phyloP scores from a whole-genome alignment of 2,888 invertebrate species.

The Lasiommata megera region DNA sequence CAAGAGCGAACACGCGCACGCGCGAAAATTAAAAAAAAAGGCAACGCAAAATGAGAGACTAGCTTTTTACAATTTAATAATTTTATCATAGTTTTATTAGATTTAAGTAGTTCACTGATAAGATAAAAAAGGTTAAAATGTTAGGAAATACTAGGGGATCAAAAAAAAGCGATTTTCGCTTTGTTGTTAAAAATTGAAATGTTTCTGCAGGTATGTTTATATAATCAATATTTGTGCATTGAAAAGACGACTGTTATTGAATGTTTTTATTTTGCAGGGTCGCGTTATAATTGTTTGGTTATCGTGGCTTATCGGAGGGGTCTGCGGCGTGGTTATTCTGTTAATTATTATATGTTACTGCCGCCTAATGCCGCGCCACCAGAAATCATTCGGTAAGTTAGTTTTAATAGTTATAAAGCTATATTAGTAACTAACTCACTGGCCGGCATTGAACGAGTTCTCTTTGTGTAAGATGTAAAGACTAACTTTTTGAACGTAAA shows the following conservation, averaged over 20 bases:
- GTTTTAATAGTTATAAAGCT: too few species aligned
- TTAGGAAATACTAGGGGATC: conserved; percentile 54
- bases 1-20: conserved; percentile 32
- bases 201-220: conserved; percentile 67
- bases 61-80: conserved; percentile 30
- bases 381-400: conserved; percentile 84
- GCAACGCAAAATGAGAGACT: conserved; percentile 39
- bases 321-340: conserved; percentile 84
- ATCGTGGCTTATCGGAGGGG: conserved; percentile 81
- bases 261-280: conserved; percentile 58
- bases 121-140: conserved; percentile 55
- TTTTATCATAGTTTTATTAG: conserved; percentile 44
- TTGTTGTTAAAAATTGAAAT: conserved; percentile 69
- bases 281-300: conserved; percentile 79
- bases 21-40: conserved; percentile 46
- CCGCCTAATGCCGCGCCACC: conserved; percentile 85
- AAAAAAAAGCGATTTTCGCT: conserved; percentile 62
- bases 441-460: too few species aligned
- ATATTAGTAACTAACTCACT: too few species aligned
- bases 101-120: conserved; percentile 48
- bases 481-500: too few species aligned
- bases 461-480: too few species aligned
- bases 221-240: conserved; percentile 43
- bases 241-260: conserved; percentile 23
- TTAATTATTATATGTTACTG: conserved; percentile 85